phyloP scores from a whole-genome alignment of 2,113 vertebrate genomes.

The Corythoichthys intestinalis region DNA sequence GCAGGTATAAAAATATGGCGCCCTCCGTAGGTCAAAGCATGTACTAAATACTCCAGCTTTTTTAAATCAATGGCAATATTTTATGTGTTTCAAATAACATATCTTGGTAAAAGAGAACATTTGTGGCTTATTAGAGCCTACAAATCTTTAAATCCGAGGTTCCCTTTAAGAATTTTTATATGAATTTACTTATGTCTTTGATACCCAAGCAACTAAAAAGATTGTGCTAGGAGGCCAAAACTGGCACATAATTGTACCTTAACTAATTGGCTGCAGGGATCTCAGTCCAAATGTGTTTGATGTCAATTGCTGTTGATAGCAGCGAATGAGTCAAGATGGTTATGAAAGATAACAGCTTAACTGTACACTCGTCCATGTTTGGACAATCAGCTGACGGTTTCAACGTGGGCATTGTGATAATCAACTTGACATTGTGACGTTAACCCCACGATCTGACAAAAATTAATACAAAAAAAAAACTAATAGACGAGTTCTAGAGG shows the following conservation, averaged over 20 bases:
- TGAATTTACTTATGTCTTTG: neutral
- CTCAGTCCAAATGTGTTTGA: too few species aligned
- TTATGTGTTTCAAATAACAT: too few species aligned
- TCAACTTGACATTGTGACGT: slow-evolving; percentile 11
- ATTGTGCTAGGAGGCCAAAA: neutral
- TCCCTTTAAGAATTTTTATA: neutral
- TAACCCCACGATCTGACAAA: neutral
- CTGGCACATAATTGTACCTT: neutral
- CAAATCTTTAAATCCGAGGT: too few species aligned
- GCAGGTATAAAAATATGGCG: too few species aligned
- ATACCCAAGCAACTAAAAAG: neutral
- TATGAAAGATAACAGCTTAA: neutral
- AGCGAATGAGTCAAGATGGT: too few species aligned
- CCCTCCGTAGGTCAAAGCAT: too few species aligned
- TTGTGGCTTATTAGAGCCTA: too few species aligned
- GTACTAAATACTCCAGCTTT: too few species aligned
- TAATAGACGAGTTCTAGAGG: neutral
- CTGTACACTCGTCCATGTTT: neutral
- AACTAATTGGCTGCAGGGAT: too few species aligned
- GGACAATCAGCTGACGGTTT: slow-evolving; percentile 55
- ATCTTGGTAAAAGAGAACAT: too few species aligned
- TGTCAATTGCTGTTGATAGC: too few species aligned
- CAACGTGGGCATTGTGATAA: slow-evolving; percentile 24
- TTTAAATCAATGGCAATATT: too few species aligned
- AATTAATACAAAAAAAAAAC: neutral